Evolutionary conservation across 1,140 invertebrate genomes (phyloP).

Genomic region (Leptestheria dahalacensis): DNA sequence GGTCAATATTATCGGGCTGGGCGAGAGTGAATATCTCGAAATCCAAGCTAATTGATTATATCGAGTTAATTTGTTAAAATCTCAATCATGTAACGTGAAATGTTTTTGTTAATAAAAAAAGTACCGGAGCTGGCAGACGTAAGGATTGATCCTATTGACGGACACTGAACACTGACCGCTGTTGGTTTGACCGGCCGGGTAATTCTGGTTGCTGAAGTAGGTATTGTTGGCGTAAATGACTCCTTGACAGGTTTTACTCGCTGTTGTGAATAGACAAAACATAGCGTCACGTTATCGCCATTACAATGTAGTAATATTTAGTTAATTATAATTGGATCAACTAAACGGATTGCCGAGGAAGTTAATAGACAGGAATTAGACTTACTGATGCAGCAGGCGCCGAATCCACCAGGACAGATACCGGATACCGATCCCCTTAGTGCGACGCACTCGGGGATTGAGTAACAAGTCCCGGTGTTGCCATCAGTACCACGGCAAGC

Average conservation of each 20-base stretch:
- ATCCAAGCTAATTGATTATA: constrained; percentile 19
- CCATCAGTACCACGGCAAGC: constrained; percentile 48
- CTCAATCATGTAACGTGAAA: no score
- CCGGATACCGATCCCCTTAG: constrained; percentile 53
- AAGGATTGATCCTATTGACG: constrained; percentile 50
- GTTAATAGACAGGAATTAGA: constrained; percentile 16
- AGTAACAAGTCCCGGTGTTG: constrained; percentile 59
- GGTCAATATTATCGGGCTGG: constrained; percentile 22
- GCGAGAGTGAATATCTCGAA: constrained; percentile 23
- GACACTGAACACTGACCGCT: constrained; percentile 68
- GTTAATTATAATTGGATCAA: neutral
- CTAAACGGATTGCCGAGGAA: no score
- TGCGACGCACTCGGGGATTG: constrained; percentile 41
- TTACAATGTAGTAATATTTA: no score
- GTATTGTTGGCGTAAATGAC: constrained; percentile 60
- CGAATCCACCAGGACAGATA: constrained; percentile 56
- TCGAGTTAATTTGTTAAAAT: neutral
- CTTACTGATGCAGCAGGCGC: constrained; percentile 58
- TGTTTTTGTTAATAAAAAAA: neutral
- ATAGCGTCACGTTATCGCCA: neutral
- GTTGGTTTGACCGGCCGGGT: constrained; percentile 52
- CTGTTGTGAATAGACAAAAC: constrained; percentile 30
- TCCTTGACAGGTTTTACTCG: constrained; percentile 56
- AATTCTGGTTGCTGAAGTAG: constrained; percentile 65
- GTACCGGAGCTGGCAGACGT: constrained; percentile 66